Evolutionary conservation across 2,113 vertebrate species (phyloP).

Genomic region (Otolemur garnettii): DNA sequence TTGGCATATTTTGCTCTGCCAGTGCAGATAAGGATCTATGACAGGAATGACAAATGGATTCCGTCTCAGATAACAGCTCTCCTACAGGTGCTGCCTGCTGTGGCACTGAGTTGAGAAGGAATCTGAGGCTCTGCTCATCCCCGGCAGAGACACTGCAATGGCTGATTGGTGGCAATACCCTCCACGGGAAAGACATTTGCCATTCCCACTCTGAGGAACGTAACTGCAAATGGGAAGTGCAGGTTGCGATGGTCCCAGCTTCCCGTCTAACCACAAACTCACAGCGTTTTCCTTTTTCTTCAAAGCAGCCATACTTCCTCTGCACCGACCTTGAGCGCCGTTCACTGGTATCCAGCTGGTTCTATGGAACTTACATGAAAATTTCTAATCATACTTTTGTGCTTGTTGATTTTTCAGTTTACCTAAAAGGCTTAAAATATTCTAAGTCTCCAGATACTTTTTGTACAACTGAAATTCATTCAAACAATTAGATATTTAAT

Average conservation of each 20-base stretch:
- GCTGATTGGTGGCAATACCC: background rate
- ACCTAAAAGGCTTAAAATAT: constrained; percentile 23
- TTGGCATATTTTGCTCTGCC: background rate
- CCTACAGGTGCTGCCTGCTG: background rate
- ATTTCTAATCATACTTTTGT: background rate
- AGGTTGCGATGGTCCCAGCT: background rate
- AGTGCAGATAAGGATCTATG: background rate
- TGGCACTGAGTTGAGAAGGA: background rate
- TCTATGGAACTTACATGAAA: background rate
- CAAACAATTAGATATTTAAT: constrained; percentile 39
- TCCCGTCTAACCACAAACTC: background rate
- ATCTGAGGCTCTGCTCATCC: background rate
- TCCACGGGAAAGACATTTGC: fast-evolving
- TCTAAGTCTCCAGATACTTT: constrained; percentile 26
- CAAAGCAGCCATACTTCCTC: background rate
- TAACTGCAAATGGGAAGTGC: background rate
- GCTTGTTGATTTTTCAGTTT: constrained; percentile 61
- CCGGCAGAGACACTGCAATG: background rate
- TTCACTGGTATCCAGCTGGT: background rate
- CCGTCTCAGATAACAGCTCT: background rate
- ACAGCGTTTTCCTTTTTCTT: background rate
- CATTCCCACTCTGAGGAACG: background rate
- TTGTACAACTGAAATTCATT: constrained; percentile 51
- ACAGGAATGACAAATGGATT: background rate
- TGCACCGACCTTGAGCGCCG: background rate